Conservation (phyloP, 2,888 invertebrate genomes). For the Lepidonotus clava region DNA sequence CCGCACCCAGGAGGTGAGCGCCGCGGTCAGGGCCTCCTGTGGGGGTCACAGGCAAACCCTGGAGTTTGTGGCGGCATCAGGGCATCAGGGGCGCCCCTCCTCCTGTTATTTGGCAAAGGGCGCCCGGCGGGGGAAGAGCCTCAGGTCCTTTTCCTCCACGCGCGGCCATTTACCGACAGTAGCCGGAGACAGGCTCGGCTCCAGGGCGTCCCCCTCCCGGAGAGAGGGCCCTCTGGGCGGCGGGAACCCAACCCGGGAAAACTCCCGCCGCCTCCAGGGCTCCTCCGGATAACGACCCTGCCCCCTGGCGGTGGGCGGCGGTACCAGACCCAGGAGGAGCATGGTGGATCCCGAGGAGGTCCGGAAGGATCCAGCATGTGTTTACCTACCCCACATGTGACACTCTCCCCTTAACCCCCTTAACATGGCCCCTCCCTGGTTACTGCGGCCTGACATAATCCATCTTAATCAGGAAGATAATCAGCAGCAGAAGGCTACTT, state of each 20-base stretch:
- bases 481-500: too few species aligned
- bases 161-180: neutral
- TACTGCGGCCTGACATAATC: too few species aligned
- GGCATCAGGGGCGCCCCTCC: too few species aligned
- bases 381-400: too few species aligned
- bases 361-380: too few species aligned
- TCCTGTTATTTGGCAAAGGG: too few species aligned
- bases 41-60: too few species aligned
- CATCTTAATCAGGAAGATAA: too few species aligned
- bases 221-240: neutral
- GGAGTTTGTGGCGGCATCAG: too few species aligned
- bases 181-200: neutral
- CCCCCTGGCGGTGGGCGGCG: neutral
- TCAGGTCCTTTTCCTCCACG: neutral
- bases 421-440: too few species aligned
- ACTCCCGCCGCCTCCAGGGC: neutral
- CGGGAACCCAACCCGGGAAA: neutral
- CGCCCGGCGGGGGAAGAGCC: neutral
- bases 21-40: neutral
- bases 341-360: too few species aligned
- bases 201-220: neutral
- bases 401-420: too few species aligned
- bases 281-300: slow-evolving; percentile 15
- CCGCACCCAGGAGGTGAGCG: neutral
- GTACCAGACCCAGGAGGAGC: neutral